A percentile compares a stretch with the other conserved stretches of the same genome.
Evolutionary conservation across 2,797 vertebrate genomes (phyloP).

Genomic region (Sebastes itinus): DNA sequence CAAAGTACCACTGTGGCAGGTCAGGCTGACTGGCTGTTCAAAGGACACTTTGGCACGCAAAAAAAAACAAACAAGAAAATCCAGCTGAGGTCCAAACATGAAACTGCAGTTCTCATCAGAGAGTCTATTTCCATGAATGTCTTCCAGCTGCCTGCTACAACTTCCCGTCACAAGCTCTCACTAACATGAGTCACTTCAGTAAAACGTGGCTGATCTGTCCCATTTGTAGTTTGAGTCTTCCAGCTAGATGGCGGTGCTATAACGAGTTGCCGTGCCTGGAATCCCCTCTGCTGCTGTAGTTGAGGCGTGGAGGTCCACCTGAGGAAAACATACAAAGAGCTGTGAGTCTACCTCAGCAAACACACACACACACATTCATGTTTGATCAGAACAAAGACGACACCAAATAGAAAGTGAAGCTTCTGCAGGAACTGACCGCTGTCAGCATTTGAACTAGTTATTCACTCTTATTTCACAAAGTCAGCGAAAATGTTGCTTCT

Average conservation of each 20-base stretch:
- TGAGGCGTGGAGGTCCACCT: slow-evolving; percentile 70
- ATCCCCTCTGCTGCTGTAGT: slow-evolving; percentile 45
- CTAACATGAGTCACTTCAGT: slow-evolving; percentile 24
- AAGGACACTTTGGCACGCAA: slow-evolving; percentile 26
- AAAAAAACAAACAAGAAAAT: neutral
- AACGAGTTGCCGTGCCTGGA: slow-evolving; percentile 62
- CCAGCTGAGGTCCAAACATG: slow-evolving; percentile 31
- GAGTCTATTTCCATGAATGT: slow-evolving; percentile 51
- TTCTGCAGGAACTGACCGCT: slow-evolving; percentile 11
- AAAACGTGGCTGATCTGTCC: slow-evolving; percentile 11
- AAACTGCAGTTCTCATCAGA: slow-evolving; percentile 52
- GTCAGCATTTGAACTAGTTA: slow-evolving; percentile 57
- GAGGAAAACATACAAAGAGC: slow-evolving; percentile 29
- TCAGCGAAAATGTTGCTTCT: slow-evolving; percentile 50
- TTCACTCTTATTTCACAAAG: slow-evolving; percentile 44
- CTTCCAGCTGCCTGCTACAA: slow-evolving; percentile 18
- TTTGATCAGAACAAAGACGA: slow-evolving; percentile 28
- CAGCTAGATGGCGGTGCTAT: slow-evolving; percentile 49
- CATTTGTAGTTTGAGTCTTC: neutral
- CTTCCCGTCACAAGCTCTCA: slow-evolving; percentile 8
- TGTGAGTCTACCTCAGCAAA: slow-evolving; percentile 67
- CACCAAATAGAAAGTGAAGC: slow-evolving; percentile 24
- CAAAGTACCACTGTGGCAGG: slow-evolving; percentile 2
- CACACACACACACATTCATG: neutral
- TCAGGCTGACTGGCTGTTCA: slow-evolving; percentile 16